phyloP scores from a whole-genome alignment of 1,140 invertebrate species.

The Mamestra configurata region DNA sequence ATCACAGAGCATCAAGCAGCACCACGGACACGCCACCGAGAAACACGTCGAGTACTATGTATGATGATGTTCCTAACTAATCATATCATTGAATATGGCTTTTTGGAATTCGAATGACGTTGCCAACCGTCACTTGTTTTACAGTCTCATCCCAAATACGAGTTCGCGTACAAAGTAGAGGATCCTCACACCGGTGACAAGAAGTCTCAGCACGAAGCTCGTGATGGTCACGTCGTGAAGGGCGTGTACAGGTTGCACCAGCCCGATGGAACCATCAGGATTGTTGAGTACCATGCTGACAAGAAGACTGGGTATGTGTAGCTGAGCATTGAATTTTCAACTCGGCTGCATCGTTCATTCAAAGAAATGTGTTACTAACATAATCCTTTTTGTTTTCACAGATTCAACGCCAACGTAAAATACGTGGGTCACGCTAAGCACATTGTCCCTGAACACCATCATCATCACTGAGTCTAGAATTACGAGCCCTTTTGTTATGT shows the following conservation, averaged over 20 bases:
- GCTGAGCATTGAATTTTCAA: background rate
- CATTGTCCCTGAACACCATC: conserved; percentile 57
- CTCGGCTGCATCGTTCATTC: no score
- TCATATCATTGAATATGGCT: background rate
- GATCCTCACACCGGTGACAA: conserved; percentile 54
- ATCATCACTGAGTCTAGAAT: conserved; percentile 52
- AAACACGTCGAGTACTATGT: conserved; percentile 47
- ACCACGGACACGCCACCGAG: conserved; percentile 41
- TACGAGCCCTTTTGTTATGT: background rate
- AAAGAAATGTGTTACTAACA: conserved; percentile 51
- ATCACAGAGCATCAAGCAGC: background rate
- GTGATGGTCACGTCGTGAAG: conserved; percentile 77
- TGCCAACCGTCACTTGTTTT: background rate
- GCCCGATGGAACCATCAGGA: conserved; percentile 75
- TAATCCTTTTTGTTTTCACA: background rate
- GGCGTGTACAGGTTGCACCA: conserved; percentile 84
- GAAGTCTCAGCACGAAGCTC: conserved; percentile 67
- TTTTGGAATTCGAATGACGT: no score
- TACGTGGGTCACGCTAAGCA: conserved; percentile 63
- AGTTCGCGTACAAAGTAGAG: conserved; percentile 82
- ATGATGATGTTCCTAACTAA: no score
- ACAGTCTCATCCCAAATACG: conserved; percentile 72
- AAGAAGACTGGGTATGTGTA: conserved; percentile 75
- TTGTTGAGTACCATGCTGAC: conserved; percentile 75
- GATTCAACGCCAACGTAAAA: conserved; percentile 71